Evolutionary conservation across 2,113 vertebrate species (phyloP), one percentile per base, ranked within the genome.

Genomic region (Meleagris gallopavo): DNA sequence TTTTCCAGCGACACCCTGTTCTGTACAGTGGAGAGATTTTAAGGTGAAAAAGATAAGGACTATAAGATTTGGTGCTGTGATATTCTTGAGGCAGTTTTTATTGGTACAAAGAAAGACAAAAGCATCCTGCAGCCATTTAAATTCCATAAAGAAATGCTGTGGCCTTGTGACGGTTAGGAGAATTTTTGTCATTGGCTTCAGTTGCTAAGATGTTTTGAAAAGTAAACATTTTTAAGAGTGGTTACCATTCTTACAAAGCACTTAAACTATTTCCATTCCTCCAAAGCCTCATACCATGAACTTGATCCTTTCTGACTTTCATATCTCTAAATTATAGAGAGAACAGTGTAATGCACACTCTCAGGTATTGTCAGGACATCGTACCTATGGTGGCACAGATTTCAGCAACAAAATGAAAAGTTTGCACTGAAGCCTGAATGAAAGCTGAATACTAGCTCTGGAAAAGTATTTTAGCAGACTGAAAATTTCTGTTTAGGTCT

Each of bases 341-440:
- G 36, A 5, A 46, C 12, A 24, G 4, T 6, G 17, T 13, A 65
- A 76, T 13, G 32, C 34, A 11, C 11, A 10, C n/a, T 52, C 30
- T 43, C 74, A 77, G 24, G 2, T 29, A 25, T 40, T 50, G 38
- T 48, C 45, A 61, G 75, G 83, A 41, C 18, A 25, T 73, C 1
- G 0, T 11, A 5, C 20, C 25, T 32, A 36, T 15, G 0, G 1
- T 22, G 24, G 5, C 27, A 71, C 0, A 0, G 13, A 7, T 50
- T 77, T 80, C 38, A 74, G 60, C 64, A 54, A 40, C 29, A 46
- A 81, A 16, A 32, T 40, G 20, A 81, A 46, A 86, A 86, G 3
- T 83, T 88, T 77, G 30, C 29, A 7, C 15, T 75, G n/a, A 95
- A 71, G 22, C 45, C 16, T 57, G 38, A 22, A 73, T 41, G 20